Base-by-base conservation (phyloP, 2,113 vertebrate species). In the Xenotilapia longispinis region DNA sequence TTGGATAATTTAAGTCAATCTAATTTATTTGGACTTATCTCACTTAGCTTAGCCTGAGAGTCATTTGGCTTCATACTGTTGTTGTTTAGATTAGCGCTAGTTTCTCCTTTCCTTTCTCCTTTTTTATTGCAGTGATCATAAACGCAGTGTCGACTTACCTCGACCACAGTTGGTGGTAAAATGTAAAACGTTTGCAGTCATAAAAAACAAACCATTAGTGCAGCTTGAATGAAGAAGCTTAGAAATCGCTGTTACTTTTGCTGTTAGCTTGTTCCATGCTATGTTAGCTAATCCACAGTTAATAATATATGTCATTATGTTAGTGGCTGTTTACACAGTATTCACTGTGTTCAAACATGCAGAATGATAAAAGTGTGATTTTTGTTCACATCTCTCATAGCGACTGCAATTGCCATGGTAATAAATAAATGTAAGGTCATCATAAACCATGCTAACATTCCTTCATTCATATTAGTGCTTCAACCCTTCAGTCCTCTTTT, bases 301-400 rank as follows among this genome's bases (percentile, higher is more conserved):
- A 42, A 45, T 70, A 23, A 70, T 42, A 38, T n/a, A 23, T 42
- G 36, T 70, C 38, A 42, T 26, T 42, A 2, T 0, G 8, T 26
- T 70, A 23, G 0, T 70, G 0, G 65, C n/a, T 42, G n/a, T 70
- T n/a, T 42, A 23, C 38, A 42, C n/a, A 70, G 38, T 2, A 45
- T 1, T 42, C n/a, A 42, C 12, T 23, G 1, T 21, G 12, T 70
- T 70, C 12, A 40, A 23, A 6, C 65, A 40, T 42, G 36, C 38
- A 42, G 65, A 70, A 70, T 70, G 38, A 70, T 6, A 14, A 70
- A 75, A 47, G 26, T 75, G 42, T 11, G 68, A 3, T 47, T 47
- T 73, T 47, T 28, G 13, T 47, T 28, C 40, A 75, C 40, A 8
- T 45, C 68, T 47, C 40, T 70, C 65, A 23, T 23, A 42, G 65